Percentiles rank a stretch among this genome's conserved stretches.
Evolutionary conservation across 2,888 invertebrate species (phyloP).

Genomic region (Athalia cordata): DNA sequence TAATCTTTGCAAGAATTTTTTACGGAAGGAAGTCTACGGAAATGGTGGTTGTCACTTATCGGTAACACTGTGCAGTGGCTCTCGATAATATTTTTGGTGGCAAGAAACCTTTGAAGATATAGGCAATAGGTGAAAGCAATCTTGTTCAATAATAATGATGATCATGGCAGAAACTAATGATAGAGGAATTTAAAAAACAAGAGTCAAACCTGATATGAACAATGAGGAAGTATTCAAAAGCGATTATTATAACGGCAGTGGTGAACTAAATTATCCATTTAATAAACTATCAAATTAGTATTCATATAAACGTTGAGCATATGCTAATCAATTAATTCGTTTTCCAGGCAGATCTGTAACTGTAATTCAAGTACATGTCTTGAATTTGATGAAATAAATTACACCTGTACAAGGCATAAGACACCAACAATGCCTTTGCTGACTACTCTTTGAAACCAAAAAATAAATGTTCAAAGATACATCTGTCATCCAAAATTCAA

Average conservation of each 20-base stretch:
- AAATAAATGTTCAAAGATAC: no score
- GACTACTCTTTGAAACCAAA: neutral
- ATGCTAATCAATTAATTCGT: constrained; percentile 16
- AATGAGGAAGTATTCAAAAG: constrained; percentile 5
- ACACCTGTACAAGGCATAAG: neutral
- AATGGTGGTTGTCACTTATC: neutral
- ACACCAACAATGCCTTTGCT: neutral
- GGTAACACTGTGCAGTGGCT: neutral
- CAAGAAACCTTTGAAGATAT: neutral
- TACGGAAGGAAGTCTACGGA: neutral
- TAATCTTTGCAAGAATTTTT: no score
- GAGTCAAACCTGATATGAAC: neutral
- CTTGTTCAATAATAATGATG: constrained; percentile 1
- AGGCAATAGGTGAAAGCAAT: constrained; percentile 34
- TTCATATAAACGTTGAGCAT: constrained; percentile 8
- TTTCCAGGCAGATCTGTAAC: constrained; percentile 36
- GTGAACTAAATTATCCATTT: neutral
- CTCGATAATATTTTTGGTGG: neutral
- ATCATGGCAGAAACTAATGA: no score
- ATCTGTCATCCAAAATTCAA: no score
- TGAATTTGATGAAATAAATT: constrained; percentile 9
- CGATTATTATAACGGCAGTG: constrained; percentile 34
- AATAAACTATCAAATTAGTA: neutral
- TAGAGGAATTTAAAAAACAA: neutral
- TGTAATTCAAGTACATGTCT: constrained; percentile 27